Conservation (phyloP, 2,888 invertebrate genomes). For the Schizotus pectinicornis region DNA sequence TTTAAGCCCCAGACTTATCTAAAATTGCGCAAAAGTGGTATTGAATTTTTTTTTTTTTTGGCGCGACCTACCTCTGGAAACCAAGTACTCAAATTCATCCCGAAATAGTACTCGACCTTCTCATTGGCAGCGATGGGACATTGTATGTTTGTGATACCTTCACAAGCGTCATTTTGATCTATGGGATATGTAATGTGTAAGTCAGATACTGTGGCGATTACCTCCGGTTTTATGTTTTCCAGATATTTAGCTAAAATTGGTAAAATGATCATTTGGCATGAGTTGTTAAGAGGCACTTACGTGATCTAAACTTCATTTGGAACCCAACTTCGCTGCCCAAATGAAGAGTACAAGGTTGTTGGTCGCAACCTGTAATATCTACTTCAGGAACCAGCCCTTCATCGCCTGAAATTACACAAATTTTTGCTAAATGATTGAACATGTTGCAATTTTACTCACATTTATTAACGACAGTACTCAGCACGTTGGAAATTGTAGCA, state of each 20-base stretch:
- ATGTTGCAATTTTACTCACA: not conserved
- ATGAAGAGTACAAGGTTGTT: not conserved
- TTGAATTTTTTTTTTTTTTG: not conserved
- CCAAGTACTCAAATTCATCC: not conserved
- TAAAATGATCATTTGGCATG: not conserved
- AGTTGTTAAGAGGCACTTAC: not conserved
- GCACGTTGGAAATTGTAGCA: too few species aligned
- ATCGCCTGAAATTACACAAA: not conserved
- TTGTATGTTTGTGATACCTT: conserved; percentile 33
- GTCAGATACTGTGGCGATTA: conserved; percentile 27
- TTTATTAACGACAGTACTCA: not conserved
- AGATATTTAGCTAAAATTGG: conserved; percentile 33
- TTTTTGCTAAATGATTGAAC: not conserved
- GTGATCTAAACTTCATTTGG: conserved; percentile 1
- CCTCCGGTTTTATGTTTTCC: conserved; percentile 30
- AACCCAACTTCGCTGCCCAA: not conserved
- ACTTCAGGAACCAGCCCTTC: not conserved
- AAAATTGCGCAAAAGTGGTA: too few species aligned
- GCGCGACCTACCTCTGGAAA: not conserved
- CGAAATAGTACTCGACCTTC: conserved; percentile 25
- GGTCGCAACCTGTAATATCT: not conserved
- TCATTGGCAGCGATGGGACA: conserved; percentile 36
- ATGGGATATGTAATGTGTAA: conserved; percentile 28
- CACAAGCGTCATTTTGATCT: conserved; percentile 35
- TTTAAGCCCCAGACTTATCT: too few species aligned